Base-by-base conservation (phyloP, 2,888 invertebrate species). In the Dermolepida albohirtum region DNA sequence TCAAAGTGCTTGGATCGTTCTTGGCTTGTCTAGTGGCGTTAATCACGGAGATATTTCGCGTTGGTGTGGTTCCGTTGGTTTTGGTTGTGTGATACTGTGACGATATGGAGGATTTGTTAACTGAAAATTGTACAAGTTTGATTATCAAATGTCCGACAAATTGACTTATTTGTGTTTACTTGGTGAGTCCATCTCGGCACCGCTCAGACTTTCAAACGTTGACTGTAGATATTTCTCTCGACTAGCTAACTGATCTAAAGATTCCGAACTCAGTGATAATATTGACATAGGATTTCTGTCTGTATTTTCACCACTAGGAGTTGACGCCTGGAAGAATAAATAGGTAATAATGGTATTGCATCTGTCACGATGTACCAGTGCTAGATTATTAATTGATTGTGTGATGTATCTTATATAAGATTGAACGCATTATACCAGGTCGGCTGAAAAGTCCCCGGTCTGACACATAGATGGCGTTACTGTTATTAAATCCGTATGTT, bases 301-400 rank as follows among this genome's bases (percentile, higher is more conserved):
- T 0, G 91, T 92, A 78, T 91, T 90, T 78, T 92, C 92, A 0
- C 92, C 92, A 68, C 93, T 94, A 0, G 94, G 94, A 0, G 94
- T 94, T 0, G 94, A 94, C 7, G 89, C 90, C 84, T 88, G 78
- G 0, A 64, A 54, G 17, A 50, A 52, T 40, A 39, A 34, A 59
- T 27, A 8, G 1, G 8, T 1, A 47, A 16, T 40, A n/a, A n/a
- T n/a, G n/a, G n/a, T n/a, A n/a, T n/a, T n/a, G n/a, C n/a, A n/a
- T n/a, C n/a, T n/a, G n/a, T n/a, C n/a, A n/a, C n/a, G n/a, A n/a
- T n/a, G n/a, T n/a, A n/a, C n/a, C n/a, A n/a, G n/a, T n/a, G n/a
- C n/a, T n/a, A n/a, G n/a, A n/a, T n/a, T n/a, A n/a, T n/a, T n/a
- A n/a, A n/a, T n/a, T n/a, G n/a, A n/a, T n/a, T n/a, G n/a, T n/a